These are phyloP conservation scores for Trachelus troglodyta DNA, from an alignment of 2,888 invertebrate species.

Conservation along the genomic window DNA sequence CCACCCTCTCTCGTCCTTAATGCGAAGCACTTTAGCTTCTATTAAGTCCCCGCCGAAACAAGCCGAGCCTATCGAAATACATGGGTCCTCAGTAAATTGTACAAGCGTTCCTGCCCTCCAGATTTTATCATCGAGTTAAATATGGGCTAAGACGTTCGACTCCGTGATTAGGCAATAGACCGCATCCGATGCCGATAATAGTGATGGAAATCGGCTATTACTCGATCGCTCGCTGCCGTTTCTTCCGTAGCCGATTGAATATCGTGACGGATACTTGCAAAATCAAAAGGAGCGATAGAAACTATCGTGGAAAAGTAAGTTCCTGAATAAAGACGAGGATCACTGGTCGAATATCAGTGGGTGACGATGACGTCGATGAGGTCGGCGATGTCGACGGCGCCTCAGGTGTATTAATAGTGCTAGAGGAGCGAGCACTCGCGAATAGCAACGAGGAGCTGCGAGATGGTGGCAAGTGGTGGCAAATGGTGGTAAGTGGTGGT, in stretches of 20 bases:
- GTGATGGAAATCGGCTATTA: conserved; percentile 25
- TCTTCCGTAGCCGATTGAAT: neutral
- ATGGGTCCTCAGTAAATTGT: conserved; percentile 4
- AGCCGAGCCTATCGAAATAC: conserved; percentile 2
- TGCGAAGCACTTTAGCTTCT: conserved; percentile 22
- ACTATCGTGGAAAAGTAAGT: no score
- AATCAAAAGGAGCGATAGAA: no score
- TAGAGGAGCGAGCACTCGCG: neutral
- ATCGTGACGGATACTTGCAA: no score
- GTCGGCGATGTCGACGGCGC: no score
- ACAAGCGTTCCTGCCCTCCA: conserved; percentile 6
- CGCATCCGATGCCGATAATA: conserved; percentile 19
- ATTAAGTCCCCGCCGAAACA: conserved; percentile 11
- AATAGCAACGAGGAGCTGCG: neutral
- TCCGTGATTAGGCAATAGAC: conserved; percentile 24
- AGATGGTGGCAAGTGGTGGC: neutral
- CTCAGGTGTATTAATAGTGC: no score
- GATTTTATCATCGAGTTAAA: conserved; percentile 20
- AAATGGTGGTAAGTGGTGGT: neutral
- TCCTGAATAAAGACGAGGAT: no score
- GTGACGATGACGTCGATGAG: no score
- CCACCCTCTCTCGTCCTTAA: conserved; percentile 19
- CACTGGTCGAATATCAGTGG: no score
- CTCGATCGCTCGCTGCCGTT: conserved; percentile 14
- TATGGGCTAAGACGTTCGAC: conserved; percentile 18